Conservation (phyloP, 2,113 vertebrate species). For the Pycnonotus jocosus region DNA sequence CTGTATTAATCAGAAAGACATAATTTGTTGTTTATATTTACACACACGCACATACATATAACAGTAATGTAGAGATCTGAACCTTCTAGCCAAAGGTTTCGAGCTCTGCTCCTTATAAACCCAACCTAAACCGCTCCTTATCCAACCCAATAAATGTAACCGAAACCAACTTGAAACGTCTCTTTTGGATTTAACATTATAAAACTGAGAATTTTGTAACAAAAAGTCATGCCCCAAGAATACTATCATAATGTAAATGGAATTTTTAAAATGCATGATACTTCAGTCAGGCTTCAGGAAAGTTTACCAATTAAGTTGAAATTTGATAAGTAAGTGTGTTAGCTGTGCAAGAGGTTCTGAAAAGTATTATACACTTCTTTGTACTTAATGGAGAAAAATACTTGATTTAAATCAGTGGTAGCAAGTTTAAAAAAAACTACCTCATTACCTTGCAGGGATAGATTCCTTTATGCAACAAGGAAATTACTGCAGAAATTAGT, state of each 20-base stretch:
- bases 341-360: neutral
- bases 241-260: neutral
- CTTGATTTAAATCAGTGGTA: neutral
- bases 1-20: conserved; percentile 6
- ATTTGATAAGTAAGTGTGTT: neutral
- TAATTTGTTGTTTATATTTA: neutral
- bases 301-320: neutral
- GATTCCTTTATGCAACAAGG: neutral
- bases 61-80: neutral
- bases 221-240: neutral
- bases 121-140: neutral
- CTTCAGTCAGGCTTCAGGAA: neutral
- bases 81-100: neutral
- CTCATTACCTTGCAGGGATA: neutral
- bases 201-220: neutral
- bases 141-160: neutral
- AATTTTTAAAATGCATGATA: neutral
- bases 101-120: neutral
- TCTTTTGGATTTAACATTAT: neutral
- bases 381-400: neutral
- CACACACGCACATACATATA: neutral
- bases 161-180: neutral
- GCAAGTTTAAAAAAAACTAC: neutral
- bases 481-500: neutral
- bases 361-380: neutral